Evolutionary conservation across 2,113 vertebrate species (phyloP), one percentile per base, ranked within the genome.

Genomic region (Nothocercus nigrocapillus): DNA sequence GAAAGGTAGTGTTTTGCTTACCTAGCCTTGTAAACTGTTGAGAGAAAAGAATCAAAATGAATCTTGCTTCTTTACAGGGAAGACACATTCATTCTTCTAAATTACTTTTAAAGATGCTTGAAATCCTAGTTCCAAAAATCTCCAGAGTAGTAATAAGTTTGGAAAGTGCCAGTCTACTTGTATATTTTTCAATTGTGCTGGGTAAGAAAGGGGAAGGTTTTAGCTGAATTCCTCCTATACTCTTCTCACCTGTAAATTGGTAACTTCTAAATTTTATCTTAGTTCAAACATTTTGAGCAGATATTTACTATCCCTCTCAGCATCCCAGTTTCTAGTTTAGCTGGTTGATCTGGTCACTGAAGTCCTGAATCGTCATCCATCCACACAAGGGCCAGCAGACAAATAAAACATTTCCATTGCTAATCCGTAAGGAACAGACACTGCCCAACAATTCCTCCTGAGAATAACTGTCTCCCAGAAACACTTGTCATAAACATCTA

Each of bases 291-390:
- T 72, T 75, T 44, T 82, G 77, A 44, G 61, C 20, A 84, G 80
- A 72, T 77, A 14, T 68, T 16, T 81, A 86, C 54, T 62, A 47
- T 58, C 36, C 4, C 5, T 25, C 12, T 28, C 5, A 49, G 49
- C 12, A 51, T 67, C 64, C 79, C 88, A 30, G 93, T 88, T 91
- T 94, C 90, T 69, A 53, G n/a, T 54, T 88, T 61, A 47, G 54
- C 58, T 84, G 62, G 27, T 56, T 56, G 15, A 92, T 83, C 27
- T 62, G 25, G 66, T 79, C 25, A 84, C 32, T 32, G 47, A 83
- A 86, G 88, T 72, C 42, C 34, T 16, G 9, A 72, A 44, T 81
- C 70, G 30, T 72, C 82, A 58, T 63, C 47, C 62, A 20, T 85
- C 56, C 78, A 45, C 47, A 19, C n/a, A 64, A 56, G 91, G 34